Base-by-base conservation (phyloP, 2,888 invertebrate species). In the Lasioglossum lativentre region DNA sequence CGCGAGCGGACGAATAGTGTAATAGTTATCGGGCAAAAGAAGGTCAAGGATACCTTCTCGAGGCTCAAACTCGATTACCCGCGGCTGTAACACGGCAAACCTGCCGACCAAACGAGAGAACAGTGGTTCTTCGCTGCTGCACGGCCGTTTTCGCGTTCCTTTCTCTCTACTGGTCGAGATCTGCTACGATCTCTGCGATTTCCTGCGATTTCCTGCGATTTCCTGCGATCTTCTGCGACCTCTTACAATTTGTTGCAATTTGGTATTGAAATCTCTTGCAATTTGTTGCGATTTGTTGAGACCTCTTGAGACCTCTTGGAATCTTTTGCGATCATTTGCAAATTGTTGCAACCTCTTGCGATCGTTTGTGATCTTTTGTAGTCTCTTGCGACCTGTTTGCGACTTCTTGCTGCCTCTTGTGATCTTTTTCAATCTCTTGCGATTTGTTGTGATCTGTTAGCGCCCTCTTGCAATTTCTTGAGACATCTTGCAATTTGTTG, bases 41-140 rank as follows among this genome's bases (percentile, higher is more conserved):
- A 87, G 89, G 90, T 90, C 90, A 90, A 90, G 90, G 90, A 90
- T 89, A 87, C 86, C 85, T 78, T 85, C 82, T 89, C 72, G 75
- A 68, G 66, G 82, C 75, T 52, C 52, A 77, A 82, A 84, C 84
- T 77, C 84, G 84, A 85, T 85, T 79, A 85, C 75, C 38, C 23
- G 40, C 12, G 38, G 38, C 56, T 70, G 77, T 77, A 59, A 77
- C 68, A 83, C 84, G 73, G 77, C 73, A 70, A 77, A 83, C 52
- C 73, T 77, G 84, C 23, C 40, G 42, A 89, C 30, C 68, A 73
- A 75, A 86, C 72, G n/a, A 71, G 19, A 40, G 75, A 80, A 77
- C 81, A 47, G 74, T n/a, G 42, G 59, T 75, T 75, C 83, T 82
- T 82, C 47, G 6, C 42, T 14, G 38, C 40, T 68, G 27, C 73